Conservation (phyloP, 2,113 vertebrate species). For the Xenus cinereus region DNA sequence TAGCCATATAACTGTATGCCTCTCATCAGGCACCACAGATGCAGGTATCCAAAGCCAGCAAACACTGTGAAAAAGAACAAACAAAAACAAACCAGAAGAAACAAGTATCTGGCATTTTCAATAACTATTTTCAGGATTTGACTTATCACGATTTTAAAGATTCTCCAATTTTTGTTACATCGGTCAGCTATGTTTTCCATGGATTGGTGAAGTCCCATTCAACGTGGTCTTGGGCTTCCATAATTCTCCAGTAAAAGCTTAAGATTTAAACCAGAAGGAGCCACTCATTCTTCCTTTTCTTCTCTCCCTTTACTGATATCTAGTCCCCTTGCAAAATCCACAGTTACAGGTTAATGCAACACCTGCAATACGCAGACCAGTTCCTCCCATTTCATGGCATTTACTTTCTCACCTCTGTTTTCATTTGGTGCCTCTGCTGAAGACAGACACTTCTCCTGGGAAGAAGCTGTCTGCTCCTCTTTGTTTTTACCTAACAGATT, state of each 20-base stretch:
- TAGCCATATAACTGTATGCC: background rate
- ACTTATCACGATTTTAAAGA: background rate
- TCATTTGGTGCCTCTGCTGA: too few species aligned
- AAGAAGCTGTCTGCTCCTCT: background rate
- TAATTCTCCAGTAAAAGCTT: background rate
- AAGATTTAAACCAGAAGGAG: background rate
- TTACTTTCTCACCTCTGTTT: background rate
- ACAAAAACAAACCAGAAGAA: background rate
- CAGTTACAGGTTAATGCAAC: background rate
- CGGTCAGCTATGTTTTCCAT: background rate
- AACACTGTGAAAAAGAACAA: background rate
- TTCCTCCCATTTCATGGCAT: background rate
- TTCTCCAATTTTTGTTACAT: background rate
- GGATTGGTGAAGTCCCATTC: background rate
- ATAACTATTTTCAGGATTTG: background rate
- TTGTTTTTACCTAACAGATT: background rate
- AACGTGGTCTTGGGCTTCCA: background rate
- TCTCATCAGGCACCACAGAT: background rate
- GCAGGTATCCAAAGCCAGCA: background rate
- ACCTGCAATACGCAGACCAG: background rate
- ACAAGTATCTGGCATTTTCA: background rate
- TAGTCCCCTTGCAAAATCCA: background rate
- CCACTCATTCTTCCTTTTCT: background rate
- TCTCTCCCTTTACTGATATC: background rate
- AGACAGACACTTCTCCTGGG: background rate